These are phyloP conservation scores for Rhimphoctona megacephalus DNA, from an alignment of 2,888 invertebrate species.

Conservation along the genomic window DNA sequence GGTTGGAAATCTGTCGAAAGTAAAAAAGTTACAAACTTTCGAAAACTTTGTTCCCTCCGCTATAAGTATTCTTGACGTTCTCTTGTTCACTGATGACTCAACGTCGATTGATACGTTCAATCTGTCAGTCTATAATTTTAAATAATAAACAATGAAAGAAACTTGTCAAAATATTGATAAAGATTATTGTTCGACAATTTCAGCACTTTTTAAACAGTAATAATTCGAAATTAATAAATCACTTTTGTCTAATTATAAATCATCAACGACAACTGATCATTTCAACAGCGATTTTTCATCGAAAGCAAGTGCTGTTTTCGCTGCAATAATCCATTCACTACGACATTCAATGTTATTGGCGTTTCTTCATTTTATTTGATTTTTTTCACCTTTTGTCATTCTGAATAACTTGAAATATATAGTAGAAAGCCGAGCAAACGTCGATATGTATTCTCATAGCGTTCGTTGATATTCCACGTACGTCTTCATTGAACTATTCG, in stretches of 20 bases:
- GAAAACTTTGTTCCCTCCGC: slow-evolving; percentile 39
- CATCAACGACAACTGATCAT: neutral
- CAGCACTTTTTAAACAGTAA: neutral
- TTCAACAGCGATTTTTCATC: neutral
- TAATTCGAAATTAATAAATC: neutral
- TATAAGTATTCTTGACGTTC: slow-evolving; percentile 34
- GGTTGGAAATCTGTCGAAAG: slow-evolving; percentile 17
- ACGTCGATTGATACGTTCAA: slow-evolving; percentile 48
- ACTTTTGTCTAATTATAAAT: neutral
- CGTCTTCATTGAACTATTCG: slow-evolving; percentile 59
- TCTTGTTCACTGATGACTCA: slow-evolving; percentile 33
- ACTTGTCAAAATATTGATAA: neutral
- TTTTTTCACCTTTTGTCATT: slow-evolving; percentile 12
- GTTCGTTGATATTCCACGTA: slow-evolving; percentile 68
- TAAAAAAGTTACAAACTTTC: slow-evolving; percentile 52
- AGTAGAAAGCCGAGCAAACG: neutral
- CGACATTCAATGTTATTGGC: neutral
- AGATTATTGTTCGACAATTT: neutral
- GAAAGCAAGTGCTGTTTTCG: neutral
- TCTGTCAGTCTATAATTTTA: neutral
- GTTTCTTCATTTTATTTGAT: neutral
- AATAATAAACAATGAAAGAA: neutral
- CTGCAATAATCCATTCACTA: neutral
- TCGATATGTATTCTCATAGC: slow-evolving; percentile 36
- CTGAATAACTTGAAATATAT: slow-evolving; percentile 4